Evolutionary conservation across 2,113 vertebrate genomes (phyloP), one percentile per base, ranked within the genome.

Genomic region (Muscicapa adusta): DNA sequence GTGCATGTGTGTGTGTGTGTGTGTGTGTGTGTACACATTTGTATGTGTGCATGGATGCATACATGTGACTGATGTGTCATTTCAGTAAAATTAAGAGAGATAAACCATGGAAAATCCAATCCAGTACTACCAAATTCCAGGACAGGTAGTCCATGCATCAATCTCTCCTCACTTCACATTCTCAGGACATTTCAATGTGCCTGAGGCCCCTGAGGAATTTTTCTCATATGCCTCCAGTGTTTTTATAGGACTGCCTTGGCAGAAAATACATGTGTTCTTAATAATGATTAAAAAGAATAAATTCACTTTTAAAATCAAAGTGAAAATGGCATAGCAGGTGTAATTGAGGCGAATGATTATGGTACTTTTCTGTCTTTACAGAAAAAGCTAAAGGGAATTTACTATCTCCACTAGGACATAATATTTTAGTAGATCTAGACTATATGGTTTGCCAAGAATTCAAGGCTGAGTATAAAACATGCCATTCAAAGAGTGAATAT

Each of bases 251-350:
- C 83, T 87, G 57, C 66, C 61, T 92, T 95, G 79, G 71, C 82
- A 96, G 82, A 56, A 86, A 91, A 78, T 86, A 93, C 95, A 95
- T 73, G 18, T 95, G 94, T 93, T 96, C 82, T 93, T 96, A 96
- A 97, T 96, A 95, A 95, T 68, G 91, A 93, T 93, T 93, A 93
- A 94, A 93, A 95, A 93, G 72, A 90, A 94, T 84, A 96, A 93
- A 93, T 94, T 95, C 75, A 84, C 93, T 72, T 93, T 94, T 95
- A 88, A 88, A 96, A 91, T 88, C 89, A 83, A 93, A 96, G 88
- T 95, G 79, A 85, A 96, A 96, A 95, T 93, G 78, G 89, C 78
- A 88, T 91, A 96, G 88, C 96, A 96, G 93, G 96, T 96, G 93
- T 95, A 96, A 88, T 80, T 95, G 82, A 95, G 28, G 85, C 60